Conservation (phyloP, 2,113 vertebrate species). For the Vanacampus margaritifer region DNA sequence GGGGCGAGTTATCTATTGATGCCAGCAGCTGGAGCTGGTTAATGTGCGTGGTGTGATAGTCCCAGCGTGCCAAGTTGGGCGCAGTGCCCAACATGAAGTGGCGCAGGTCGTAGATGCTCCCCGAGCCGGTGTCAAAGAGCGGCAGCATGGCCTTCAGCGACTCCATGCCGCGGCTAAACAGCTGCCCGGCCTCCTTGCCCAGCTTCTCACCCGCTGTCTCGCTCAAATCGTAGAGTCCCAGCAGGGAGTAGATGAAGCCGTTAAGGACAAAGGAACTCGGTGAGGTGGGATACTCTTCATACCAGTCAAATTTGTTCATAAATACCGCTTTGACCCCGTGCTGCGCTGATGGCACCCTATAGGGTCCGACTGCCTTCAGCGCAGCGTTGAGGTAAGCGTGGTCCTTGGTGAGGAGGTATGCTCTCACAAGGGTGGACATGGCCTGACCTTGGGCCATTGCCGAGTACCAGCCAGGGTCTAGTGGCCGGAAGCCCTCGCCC, state of each 20-base stretch:
- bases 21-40: slow-evolving; percentile 95
- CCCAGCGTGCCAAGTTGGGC: slow-evolving; percentile 97
- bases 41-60: slow-evolving; percentile 99
- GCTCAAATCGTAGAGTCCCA: slow-evolving; percentile 90
- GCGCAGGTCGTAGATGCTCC: slow-evolving; percentile 93
- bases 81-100: slow-evolving; percentile 92
- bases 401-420: slow-evolving; percentile 89
- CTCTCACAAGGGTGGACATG: slow-evolving; percentile 92
- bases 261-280: slow-evolving; percentile 97
- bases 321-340: slow-evolving; percentile 92
- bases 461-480: slow-evolving; percentile 98
- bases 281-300: slow-evolving; percentile 94
- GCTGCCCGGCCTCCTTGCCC: slow-evolving; percentile 79
- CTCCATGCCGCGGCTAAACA: slow-evolving; percentile 89
- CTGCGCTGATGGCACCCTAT: slow-evolving; percentile 84
- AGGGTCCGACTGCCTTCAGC: slow-evolving; percentile 85
- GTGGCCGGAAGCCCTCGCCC: slow-evolving; percentile 87
- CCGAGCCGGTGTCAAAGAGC: slow-evolving; percentile 92
- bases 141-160: slow-evolving; percentile 96
- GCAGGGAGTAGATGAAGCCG: slow-evolving; percentile 94
- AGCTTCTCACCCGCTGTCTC: slow-evolving; percentile 87
- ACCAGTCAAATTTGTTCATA: slow-evolving; percentile 94
- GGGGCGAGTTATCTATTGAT: slow-evolving; percentile 82
- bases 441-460: slow-evolving; percentile 98
- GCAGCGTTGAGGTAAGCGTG: slow-evolving; percentile 83